Percentiles rank a stretch among this genome's conserved stretches.
These are phyloP conservation scores for Podarcis muralis DNA, from an alignment of 2,113 vertebrate species.

Conservation along the genomic window DNA sequence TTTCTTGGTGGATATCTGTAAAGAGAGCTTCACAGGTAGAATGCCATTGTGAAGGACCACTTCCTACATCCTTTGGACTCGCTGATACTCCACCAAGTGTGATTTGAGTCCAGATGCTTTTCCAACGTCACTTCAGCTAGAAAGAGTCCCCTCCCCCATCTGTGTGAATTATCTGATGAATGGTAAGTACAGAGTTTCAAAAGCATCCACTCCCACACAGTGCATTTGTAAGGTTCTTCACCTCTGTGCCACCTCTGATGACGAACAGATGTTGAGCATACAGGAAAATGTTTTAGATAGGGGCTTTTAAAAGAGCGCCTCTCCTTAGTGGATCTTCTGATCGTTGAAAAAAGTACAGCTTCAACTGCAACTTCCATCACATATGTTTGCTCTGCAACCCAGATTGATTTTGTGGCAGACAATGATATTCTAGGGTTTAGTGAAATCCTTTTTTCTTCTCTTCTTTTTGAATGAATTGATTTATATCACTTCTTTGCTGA, in stretches of 20 bases:
- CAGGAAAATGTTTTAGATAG: slow-evolving; percentile 54
- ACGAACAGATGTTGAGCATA: slow-evolving; percentile 40
- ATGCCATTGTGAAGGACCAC: not conserved
- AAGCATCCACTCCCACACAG: slow-evolving; percentile 51
- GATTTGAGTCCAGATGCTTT: slow-evolving; percentile 45
- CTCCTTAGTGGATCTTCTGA: slow-evolving; percentile 54
- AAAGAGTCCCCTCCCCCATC: slow-evolving; percentile 52
- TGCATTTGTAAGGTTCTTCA: slow-evolving; percentile 37
- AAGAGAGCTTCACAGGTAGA: not conserved
- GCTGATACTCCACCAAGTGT: slow-evolving; percentile 41
- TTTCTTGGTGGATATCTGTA: not conserved
- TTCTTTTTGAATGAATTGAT: slow-evolving; percentile 48
- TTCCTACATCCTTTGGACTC: slow-evolving; percentile 46
- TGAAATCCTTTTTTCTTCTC: slow-evolving; percentile 31
- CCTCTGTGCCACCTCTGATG: slow-evolving; percentile 44
- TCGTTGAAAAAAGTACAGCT: slow-evolving; percentile 38
- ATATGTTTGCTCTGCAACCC: slow-evolving; percentile 35
- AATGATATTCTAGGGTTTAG: not conserved
- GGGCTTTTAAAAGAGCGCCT: slow-evolving; percentile 47
- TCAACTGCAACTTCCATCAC: slow-evolving; percentile 34
- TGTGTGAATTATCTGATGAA: slow-evolving; percentile 55
- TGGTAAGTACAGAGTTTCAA: slow-evolving; percentile 32
- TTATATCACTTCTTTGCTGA: slow-evolving; percentile 64
- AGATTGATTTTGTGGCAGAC: slow-evolving; percentile 43
- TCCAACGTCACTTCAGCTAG: slow-evolving; percentile 44